Evolutionary conservation across 2,888 invertebrate species (phyloP), one percentile per base, ranked within the genome.

Genomic region (Priocnemis perturbator): DNA sequence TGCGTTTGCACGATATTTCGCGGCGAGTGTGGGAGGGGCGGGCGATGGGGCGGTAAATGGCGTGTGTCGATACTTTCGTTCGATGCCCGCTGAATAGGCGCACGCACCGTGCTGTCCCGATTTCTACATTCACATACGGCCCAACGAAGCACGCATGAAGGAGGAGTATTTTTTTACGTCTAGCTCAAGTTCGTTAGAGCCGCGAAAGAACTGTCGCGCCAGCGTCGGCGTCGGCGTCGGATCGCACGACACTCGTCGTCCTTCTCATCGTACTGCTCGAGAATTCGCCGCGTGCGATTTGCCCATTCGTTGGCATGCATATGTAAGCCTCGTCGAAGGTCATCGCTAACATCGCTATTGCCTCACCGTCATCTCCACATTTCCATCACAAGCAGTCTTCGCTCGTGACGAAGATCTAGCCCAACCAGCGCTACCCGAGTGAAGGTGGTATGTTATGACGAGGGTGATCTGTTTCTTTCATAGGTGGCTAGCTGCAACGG

Each of bases 401-500:
- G 14, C 37, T 37, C 37, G 37, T 37, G 37, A 37, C 37, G 37
- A 37, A 37, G 37, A 37, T 37, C 37, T 37, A 5, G n/a, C 37
- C 7, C 1, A 37, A 1, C 37, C 37, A 37, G 7, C 37, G 37
- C 37, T 37, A 37, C 11, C 37, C 37, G 7, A 37, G 76, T 74
- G 72, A 74, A 72, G 76, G 80, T 84, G 83, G 82, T 84, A 83
- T 83, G 78, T 81, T 79, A 81, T 88, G 86, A 88, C 86, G 81
- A 76, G 76, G 81, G 85, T 85, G 87, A 74, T 83, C 82, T 85
- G 74, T 81, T 83, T 80, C 71, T 85, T 82, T 81, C 84, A 74
- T 84, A 88, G 88, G 88, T 87, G 84, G 84, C 82, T 78, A 75
- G 78, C 85, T 76, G 78, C 82, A 74, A 79, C 78, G 82, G 83